Conservation (phyloP, 2,888 invertebrate species). For the Chelonus formosanus region DNA sequence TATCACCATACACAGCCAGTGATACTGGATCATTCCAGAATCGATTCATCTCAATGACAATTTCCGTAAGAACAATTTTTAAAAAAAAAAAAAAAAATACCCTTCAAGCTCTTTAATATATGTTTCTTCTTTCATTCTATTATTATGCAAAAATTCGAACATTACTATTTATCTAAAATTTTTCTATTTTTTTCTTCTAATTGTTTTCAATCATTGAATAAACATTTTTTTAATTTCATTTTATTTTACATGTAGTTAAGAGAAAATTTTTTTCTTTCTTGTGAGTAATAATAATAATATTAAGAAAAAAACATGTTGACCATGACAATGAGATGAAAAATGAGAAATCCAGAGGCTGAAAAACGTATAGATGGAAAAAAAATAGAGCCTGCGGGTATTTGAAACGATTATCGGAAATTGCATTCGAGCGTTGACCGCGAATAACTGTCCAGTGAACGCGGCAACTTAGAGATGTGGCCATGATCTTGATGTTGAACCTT, state of each 20-base stretch:
- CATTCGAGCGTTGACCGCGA: conserved; percentile 36
- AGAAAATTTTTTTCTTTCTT: too few species aligned
- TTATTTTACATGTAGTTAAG: too few species aligned
- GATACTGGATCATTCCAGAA: conserved; percentile 3
- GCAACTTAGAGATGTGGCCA: conserved; percentile 25
- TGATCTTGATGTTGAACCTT: conserved; percentile 34
- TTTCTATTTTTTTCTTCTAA: too few species aligned
- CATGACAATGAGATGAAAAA: conserved; percentile 17
- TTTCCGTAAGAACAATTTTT: too few species aligned
- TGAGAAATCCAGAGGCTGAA: conserved; percentile 7
- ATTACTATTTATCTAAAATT: too few species aligned
- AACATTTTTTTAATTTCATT: too few species aligned
- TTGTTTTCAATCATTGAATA: too few species aligned
- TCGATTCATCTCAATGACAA: neutral
- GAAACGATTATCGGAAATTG: conserved; percentile 35
- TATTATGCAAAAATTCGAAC: too few species aligned
- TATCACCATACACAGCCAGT: conserved; percentile 20
- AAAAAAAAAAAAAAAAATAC: too few species aligned
- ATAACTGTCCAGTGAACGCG: conserved; percentile 32
- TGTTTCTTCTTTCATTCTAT: too few species aligned
- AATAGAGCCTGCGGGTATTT: conserved; percentile 26
- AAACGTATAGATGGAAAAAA: conserved; percentile 1
- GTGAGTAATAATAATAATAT: too few species aligned
- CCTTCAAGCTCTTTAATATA: too few species aligned
- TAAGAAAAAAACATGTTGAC: neutral